Percentiles rank a stretch among this genome's conserved stretches.
phyloP scores from a whole-genome alignment of 2,113 vertebrate genomes.

The Ramphastos sulfuratus region DNA sequence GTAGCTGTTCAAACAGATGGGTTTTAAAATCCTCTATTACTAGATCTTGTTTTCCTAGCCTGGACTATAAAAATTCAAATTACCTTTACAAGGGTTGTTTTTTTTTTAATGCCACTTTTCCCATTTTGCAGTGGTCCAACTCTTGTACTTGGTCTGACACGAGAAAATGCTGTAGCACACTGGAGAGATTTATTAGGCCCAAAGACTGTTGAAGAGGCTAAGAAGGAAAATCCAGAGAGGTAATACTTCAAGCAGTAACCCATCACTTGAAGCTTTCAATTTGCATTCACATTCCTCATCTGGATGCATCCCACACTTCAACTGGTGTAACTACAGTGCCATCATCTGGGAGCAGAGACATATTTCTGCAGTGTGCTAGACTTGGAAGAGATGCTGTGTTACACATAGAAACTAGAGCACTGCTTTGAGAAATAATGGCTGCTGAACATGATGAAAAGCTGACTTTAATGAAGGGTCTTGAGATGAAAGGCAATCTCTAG shows the following conservation, averaged over 20 bases:
- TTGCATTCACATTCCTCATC: neutral
- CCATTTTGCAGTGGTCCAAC: constrained; percentile 67
- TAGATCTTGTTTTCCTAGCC: neutral
- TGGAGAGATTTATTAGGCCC: constrained; percentile 74
- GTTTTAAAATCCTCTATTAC: neutral
- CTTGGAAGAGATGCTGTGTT: neutral
- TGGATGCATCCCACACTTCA: neutral
- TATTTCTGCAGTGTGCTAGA: neutral
- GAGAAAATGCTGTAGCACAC: constrained; percentile 64
- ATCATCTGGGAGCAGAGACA: constrained; percentile 17
- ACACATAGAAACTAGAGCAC: neutral
- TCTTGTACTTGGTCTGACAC: constrained; percentile 69
- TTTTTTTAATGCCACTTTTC: neutral
- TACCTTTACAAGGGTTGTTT: neutral
- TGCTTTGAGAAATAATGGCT: neutral
- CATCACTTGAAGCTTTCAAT: neutral
- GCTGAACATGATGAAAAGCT: neutral
- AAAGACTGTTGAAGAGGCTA: constrained; percentile 53
- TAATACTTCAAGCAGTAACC: neutral
- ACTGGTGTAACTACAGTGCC: constrained; percentile 20
- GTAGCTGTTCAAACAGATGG: neutral
- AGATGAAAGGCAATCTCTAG: neutral
- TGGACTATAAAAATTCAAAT: neutral
- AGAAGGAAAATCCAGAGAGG: constrained; percentile 61
- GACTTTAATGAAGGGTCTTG: neutral